These are phyloP conservation scores for Mesorhabditis spiculigera DNA, from an alignment of 2,888 invertebrate species.

Conservation along the genomic window DNA sequence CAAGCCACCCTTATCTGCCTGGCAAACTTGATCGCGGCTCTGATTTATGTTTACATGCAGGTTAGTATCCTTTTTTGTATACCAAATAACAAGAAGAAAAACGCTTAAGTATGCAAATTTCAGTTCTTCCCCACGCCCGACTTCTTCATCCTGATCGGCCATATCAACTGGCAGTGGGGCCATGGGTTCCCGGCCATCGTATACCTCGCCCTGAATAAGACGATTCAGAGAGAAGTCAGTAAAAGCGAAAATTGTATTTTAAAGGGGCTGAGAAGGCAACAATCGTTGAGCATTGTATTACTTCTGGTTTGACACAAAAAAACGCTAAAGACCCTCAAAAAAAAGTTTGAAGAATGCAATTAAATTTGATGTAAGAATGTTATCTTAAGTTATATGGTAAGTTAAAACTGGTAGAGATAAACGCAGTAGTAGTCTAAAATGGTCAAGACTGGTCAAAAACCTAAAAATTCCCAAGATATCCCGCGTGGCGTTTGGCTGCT, in stretches of 20 bases:
- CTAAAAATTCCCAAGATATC: too few relatives aligned
- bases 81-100: not conserved
- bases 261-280: too few relatives aligned
- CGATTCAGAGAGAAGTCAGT: conserved; percentile 25
- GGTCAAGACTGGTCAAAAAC: too few relatives aligned
- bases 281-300: too few relatives aligned
- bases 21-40: conserved; percentile 28
- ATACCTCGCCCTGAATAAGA: conserved; percentile 31
- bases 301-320: too few relatives aligned
- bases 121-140: conserved; percentile 29
- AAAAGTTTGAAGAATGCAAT: too few relatives aligned
- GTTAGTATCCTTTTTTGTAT: not conserved
- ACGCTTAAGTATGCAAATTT: not conserved
- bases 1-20: conserved; percentile 31
- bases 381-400: too few relatives aligned
- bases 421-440: too few relatives aligned
- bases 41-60: conserved; percentile 39
- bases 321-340: too few relatives aligned
- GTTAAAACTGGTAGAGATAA: too few relatives aligned
- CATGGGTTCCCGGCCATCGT: conserved; percentile 33
- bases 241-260: not conserved
- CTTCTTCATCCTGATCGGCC: conserved; percentile 31
- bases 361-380: too few relatives aligned
- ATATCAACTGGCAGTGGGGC: conserved; percentile 36
- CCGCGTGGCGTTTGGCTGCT: too few relatives aligned